Evolutionary conservation across 1,140 invertebrate genomes (phyloP), one percentile per base, ranked within the genome.

Genomic region (Calosoma granatense): DNA sequence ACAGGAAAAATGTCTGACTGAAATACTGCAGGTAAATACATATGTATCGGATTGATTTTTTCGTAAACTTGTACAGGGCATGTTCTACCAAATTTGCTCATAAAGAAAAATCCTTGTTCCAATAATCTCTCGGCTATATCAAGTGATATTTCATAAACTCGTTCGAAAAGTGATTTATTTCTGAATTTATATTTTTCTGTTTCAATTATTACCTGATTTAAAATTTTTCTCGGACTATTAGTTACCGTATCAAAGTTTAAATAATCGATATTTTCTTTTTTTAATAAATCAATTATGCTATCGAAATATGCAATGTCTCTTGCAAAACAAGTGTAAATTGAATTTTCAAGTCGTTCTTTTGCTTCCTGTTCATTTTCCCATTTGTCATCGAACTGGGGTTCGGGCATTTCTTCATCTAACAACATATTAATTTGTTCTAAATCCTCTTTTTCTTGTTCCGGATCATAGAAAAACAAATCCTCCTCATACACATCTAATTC

Each of bases 21-120:
- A 21, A 59, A 54, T 59, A 74, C 76, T 41, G 65, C 60, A 9
- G 74, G 64, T 53, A 73, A 67, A 63, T 73, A 82, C 56, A 75
- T 74, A 57, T 77, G 71, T 51, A 80, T 63, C 1, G 72, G 63
- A 55, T 69, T 66, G 20, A 73, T 64, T 54, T 73, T 70, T 59
- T 76, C 69, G 61, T 63, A 75, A 20, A 78, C 67, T 63, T 76
- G 76, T 0, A 83, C 79, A 0, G 81, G 81, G 67, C 81, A 82
- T 61, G 73, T 73, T 23, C 75, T 72, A 30, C 76, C 73, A 65
- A 81, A 82, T 61, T 75, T 74, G 63, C 81, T 82, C 2, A 78
- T 59, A 56, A 82, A 76, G 60, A 68, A 78, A 65, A 78, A 81
- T 4, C 81, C 81, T 55, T 67, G 65, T 1, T 64, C 59, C 39